These are phyloP conservation scores for Oithona nana DNA, from an alignment of 2,888 invertebrate genomes.

Conservation along the genomic window DNA sequence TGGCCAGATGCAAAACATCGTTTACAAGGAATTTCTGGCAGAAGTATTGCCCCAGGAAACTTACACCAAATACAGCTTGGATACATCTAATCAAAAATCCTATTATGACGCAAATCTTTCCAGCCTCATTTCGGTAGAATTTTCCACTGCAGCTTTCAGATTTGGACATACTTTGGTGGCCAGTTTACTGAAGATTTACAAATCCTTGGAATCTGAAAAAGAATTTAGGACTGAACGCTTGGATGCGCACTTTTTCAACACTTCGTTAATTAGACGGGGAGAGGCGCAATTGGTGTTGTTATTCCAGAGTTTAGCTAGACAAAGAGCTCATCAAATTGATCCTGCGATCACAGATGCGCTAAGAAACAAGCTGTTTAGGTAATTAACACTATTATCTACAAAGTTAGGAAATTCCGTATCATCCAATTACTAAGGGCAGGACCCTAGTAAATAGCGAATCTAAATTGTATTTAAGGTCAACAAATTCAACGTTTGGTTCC, in stretches of 20 bases:
- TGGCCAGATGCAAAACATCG: slow-evolving; percentile 27
- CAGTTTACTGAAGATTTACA: slow-evolving; percentile 9
- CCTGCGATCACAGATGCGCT: not conserved
- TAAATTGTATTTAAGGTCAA: not conserved
- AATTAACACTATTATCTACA: not conserved
- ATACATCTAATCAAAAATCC: too few relatives aligned
- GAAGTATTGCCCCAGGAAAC: slow-evolving; percentile 2
- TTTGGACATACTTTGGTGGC: slow-evolving; percentile 22
- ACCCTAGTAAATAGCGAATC: not conserved
- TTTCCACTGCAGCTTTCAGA: slow-evolving; percentile 21
- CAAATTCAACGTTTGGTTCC: not conserved
- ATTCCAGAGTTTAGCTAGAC: not conserved
- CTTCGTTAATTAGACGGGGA: not conserved
- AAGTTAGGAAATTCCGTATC: too few relatives aligned
- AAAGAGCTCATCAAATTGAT: not conserved
- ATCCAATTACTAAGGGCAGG: not conserved
- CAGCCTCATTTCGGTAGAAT: slow-evolving; percentile 21
- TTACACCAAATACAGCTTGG: too few relatives aligned
- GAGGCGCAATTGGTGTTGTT: not conserved
- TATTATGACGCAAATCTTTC: slow-evolving; percentile 20
- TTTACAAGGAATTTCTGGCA: slow-evolving; percentile 17
- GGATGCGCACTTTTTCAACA: slow-evolving; percentile 6
- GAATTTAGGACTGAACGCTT: not conserved
- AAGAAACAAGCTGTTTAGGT: slow-evolving; percentile 9
- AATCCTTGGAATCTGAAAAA: not conserved